A percentile compares a stretch with the other conserved stretches of the same genome.
Conservation (phyloP, 2,113 vertebrate genomes). For the Cricetomys ansorgei region DNA sequence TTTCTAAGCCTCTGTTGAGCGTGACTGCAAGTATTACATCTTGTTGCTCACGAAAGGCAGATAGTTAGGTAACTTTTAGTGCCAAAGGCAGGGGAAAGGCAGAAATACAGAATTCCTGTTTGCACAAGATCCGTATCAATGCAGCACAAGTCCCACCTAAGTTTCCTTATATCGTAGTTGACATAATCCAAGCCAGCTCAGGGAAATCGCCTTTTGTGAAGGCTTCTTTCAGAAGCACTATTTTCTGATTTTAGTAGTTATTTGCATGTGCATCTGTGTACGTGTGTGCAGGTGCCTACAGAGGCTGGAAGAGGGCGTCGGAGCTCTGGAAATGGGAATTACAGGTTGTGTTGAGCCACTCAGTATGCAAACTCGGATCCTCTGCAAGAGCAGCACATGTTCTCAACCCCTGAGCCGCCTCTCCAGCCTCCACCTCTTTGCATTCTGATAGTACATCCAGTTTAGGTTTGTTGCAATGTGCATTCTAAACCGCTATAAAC, state of each 20-base stretch:
- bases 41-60: conserved; percentile 14
- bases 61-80: conserved; percentile 46
- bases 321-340: background rate
- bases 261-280: background rate
- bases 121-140: background rate
- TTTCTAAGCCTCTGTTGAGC: background rate
- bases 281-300: no score
- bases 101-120: background rate
- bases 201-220: conserved; percentile 35
- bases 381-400: background rate
- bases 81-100: background rate
- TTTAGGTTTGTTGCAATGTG: background rate
- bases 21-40: background rate
- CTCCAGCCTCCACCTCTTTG: conserved; percentile 37
- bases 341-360: background rate
- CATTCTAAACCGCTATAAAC: conserved; percentile 79
- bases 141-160: background rate
- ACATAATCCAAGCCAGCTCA: conserved; percentile 55
- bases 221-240: conserved; percentile 51
- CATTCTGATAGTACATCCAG: conserved; percentile 67
- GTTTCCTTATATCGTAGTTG: background rate
- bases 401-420: no score
- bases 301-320: no score
- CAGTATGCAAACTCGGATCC: background rate
- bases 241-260: background rate